Evolutionary conservation across 2,797 vertebrate species (phyloP).

Genomic region (Merluccius polli): DNA sequence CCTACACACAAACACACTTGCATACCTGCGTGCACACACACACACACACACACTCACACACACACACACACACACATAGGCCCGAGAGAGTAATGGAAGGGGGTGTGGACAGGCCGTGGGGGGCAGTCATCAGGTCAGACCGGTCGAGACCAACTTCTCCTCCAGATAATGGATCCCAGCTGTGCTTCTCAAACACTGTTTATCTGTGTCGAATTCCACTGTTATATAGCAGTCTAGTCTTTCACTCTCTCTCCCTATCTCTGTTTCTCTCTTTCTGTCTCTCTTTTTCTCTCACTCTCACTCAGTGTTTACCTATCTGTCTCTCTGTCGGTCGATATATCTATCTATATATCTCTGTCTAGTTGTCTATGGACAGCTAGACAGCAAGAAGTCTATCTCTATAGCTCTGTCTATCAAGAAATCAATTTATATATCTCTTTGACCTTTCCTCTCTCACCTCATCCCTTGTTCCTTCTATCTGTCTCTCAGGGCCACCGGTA

Average conservation of each 20-base stretch:
- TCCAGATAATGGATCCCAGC: conserved; percentile 63
- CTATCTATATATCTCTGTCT: not conserved
- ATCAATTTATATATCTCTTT: not conserved
- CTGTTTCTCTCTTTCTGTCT: not conserved
- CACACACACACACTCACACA: conserved; percentile 10
- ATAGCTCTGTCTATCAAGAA: not conserved
- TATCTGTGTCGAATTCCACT: not conserved
- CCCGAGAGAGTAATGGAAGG: not conserved
- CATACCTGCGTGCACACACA: not conserved
- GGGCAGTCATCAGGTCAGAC: conserved; percentile 47
- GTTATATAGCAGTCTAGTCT: not conserved
- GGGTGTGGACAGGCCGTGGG: conserved; percentile 31
- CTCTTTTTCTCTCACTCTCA: not conserved
- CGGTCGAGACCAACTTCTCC: conserved; percentile 53
- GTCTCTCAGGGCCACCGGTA: too few relatives aligned
- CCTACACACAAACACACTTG: not conserved
- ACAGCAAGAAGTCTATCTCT: not conserved
- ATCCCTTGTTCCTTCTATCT: not conserved
- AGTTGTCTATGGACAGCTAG: not conserved
- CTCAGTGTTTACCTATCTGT: not conserved
- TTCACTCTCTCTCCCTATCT: not conserved
- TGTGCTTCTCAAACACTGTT: conserved; percentile 30
- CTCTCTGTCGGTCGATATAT: not conserved
- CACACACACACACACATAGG: not conserved
- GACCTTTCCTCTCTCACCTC: not conserved